Conservation (phyloP, 2,113 vertebrate species). For the Brevimyrus niger region DNA sequence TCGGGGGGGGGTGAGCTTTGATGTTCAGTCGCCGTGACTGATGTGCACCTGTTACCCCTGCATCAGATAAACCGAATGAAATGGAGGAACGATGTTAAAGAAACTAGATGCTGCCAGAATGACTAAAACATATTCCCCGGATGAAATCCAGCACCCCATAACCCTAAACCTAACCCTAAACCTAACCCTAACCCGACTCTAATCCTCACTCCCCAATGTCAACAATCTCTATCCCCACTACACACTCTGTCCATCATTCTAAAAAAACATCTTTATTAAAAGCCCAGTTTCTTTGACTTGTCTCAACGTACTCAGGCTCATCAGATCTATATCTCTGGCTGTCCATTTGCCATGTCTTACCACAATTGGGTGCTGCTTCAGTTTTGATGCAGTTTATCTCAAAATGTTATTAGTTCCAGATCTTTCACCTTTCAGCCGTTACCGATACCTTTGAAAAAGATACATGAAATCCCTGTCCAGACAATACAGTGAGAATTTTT, state of each 20-base stretch:
- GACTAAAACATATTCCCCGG: neutral
- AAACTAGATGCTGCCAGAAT: neutral
- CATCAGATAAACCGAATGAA: neutral
- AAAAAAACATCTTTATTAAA: neutral
- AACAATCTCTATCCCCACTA: neutral
- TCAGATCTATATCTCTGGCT: neutral
- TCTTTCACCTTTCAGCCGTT: neutral
- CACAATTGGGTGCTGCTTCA: neutral
- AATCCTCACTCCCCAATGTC: neutral
- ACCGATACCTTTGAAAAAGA: neutral
- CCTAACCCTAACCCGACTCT: no score
- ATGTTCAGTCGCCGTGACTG: constrained; percentile 29
- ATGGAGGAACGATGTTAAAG: neutral
- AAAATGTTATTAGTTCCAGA: neutral
- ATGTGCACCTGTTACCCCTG: constrained; percentile 20
- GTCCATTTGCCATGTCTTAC: neutral
- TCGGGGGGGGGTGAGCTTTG: neutral
- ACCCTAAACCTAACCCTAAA: neutral
- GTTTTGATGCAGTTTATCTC: neutral
- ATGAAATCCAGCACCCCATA: neutral
- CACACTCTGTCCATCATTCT: neutral
- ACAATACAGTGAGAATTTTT: neutral
- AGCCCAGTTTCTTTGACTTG: neutral
- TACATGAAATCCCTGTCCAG: neutral
- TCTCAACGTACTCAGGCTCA: neutral